Evolutionary conservation across 2,797 vertebrate genomes (phyloP).

Genomic region (Rhinogobio ventralis): DNA sequence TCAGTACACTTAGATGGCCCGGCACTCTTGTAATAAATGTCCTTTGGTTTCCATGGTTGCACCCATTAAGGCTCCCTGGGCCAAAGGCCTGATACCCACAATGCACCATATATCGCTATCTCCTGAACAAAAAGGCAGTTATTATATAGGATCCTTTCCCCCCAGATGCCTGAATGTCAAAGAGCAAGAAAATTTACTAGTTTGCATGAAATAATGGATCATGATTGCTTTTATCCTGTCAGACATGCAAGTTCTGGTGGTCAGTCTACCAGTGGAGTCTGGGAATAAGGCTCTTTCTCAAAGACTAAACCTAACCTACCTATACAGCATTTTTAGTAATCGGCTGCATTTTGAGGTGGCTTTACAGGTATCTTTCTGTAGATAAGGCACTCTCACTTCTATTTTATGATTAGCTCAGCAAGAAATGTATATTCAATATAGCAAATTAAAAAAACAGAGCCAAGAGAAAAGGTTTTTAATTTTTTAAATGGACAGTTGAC

Average conservation of each 20-base stretch:
- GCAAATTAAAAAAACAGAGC: not conserved
- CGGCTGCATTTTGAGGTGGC: not conserved
- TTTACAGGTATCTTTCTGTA: not conserved
- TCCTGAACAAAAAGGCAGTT: conserved; percentile 30
- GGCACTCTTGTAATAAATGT: conserved; percentile 49
- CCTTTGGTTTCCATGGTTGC: conserved; percentile 50
- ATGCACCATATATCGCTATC: conserved; percentile 30
- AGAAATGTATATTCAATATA: conserved; percentile 2
- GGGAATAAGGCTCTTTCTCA: not conserved
- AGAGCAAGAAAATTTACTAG: not conserved
- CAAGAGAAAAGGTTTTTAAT: not conserved
- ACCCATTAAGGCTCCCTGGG: conserved; percentile 55
- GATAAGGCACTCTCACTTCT: not conserved
- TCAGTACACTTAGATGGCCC: conserved; percentile 53
- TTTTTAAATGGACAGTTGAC: not conserved
- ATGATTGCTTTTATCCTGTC: conserved; percentile 1
- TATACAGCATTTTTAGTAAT: not conserved
- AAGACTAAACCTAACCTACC: not conserved
- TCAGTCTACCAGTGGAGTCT: not conserved
- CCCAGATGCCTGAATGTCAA: conserved; percentile 12
- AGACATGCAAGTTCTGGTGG: not conserved
- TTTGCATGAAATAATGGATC: conserved; percentile 20
- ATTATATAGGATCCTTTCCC: conserved; percentile 33
- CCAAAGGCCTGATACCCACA: conserved; percentile 46
- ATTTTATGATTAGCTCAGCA: conserved; percentile 13